phyloP scores from a whole-genome alignment of 1,140 invertebrate genomes.

The Daktulosphaira vitifoliae region DNA sequence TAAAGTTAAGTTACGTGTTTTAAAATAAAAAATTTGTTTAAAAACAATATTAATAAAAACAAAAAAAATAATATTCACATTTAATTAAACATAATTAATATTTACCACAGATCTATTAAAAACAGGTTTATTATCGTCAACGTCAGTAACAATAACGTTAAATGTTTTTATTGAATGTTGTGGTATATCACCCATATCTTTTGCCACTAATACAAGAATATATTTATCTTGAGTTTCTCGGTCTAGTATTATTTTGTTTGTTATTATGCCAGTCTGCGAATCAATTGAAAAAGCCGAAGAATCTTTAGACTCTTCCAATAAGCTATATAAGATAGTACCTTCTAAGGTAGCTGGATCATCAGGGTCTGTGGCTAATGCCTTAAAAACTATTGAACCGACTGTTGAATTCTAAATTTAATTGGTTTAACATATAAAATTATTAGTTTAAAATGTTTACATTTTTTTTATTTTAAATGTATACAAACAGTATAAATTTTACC shows the following conservation, averaged over 20 bases:
- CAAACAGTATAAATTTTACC: slow-evolving; percentile 44
- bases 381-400: slow-evolving; percentile 63
- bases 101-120: slow-evolving; percentile 61
- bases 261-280: slow-evolving; percentile 61
- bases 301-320: slow-evolving; percentile 59
- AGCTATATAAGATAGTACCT: slow-evolving; percentile 62
- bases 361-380: slow-evolving; percentile 67
- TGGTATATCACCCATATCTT: slow-evolving; percentile 63
- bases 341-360: slow-evolving; percentile 65
- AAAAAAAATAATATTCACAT: no score
- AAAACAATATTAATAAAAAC: no score
- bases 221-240: slow-evolving; percentile 62
- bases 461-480: not conserved
- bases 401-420: slow-evolving; percentile 63
- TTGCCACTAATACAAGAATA: slow-evolving; percentile 62
- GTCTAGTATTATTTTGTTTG: slow-evolving; percentile 56
- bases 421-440: no score
- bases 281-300: slow-evolving; percentile 56
- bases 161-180: slow-evolving; percentile 63
- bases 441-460: no score
- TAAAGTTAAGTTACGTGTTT: no score
- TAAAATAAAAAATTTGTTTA: no score
- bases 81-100: slow-evolving; percentile 33
- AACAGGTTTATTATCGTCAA: slow-evolving; percentile 69
- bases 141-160: slow-evolving; percentile 55